These are phyloP conservation scores for Acromyrmex charruanus DNA, from an alignment of 1,140 invertebrate genomes.

Conservation along the genomic window DNA sequence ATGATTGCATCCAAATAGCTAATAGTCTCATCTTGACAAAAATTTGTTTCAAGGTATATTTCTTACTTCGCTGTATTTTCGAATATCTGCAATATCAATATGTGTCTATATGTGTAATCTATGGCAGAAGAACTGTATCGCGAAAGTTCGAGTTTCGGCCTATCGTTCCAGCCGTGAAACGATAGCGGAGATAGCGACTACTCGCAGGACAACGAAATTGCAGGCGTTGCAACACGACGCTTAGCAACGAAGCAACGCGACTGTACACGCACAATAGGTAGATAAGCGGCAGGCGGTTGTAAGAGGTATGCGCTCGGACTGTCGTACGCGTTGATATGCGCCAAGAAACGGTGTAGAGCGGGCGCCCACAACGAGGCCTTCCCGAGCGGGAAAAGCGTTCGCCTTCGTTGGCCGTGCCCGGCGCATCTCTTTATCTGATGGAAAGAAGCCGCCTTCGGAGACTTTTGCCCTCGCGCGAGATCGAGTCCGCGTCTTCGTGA, in stretches of 20 bases:
- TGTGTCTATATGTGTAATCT: not conserved
- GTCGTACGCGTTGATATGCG: slow-evolving; percentile 62
- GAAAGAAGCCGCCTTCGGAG: slow-evolving; percentile 77
- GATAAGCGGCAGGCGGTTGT: slow-evolving; percentile 66
- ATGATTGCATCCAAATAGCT: not conserved
- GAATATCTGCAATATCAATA: not conserved
- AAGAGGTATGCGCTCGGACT: slow-evolving; percentile 60
- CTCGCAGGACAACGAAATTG: slow-evolving; percentile 60
- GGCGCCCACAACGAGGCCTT: slow-evolving; percentile 37
- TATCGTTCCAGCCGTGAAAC: slow-evolving; percentile 16
- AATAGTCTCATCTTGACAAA: not conserved
- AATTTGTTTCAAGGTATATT: not conserved
- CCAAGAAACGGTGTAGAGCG: slow-evolving; percentile 17
- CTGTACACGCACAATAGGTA: slow-evolving; percentile 67
- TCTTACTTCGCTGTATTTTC: not conserved
- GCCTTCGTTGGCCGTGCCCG: slow-evolving; percentile 79
- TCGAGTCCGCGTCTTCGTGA: slow-evolving; percentile 52
- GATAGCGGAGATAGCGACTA: slow-evolving; percentile 37
- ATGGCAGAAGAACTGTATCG: not conserved
- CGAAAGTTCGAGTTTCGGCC: slow-evolving; percentile 1
- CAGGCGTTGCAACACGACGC: slow-evolving; percentile 59
- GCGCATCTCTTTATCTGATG: slow-evolving; percentile 82
- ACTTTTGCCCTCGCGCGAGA: slow-evolving; percentile 68
- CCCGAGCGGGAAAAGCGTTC: slow-evolving; percentile 77
- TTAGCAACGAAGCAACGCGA: slow-evolving; percentile 65